Base-by-base conservation (phyloP, 2,797 vertebrate genomes). In the Chelon labrosus region DNA sequence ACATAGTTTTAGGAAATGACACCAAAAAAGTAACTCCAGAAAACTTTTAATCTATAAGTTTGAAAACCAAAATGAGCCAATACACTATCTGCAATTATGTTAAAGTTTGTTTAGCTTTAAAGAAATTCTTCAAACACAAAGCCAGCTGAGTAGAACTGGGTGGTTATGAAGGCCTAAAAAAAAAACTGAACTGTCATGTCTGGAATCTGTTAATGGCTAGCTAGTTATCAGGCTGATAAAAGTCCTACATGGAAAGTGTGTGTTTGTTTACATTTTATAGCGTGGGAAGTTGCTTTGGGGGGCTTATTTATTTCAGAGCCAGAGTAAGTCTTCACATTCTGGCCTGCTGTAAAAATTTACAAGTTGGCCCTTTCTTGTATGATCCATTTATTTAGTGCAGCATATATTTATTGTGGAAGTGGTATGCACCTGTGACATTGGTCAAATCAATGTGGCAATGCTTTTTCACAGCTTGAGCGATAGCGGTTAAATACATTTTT, bases 1-100 rank as follows among this genome's bases (percentile, higher is more conserved):
- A 72, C 73, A 86, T 58, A 88, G 87, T 90, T 90, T 88, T 22
- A 22, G 22, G 22, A 22, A 22, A 22, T 22, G 22, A 22, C 22
- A 22, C 22, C 22, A 22, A 22, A 22, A 22, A 22, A 22, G 22
- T 22, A 2, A 22, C 22, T 22, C 22, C 22, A 22, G 22, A 22
- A 22, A 22, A 22, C 22, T 22, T 22, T 22, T 22, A 59, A 73
- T 60, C 47, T 49, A 49, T 74, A 78, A 19, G 65, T 74, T 79
- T 57, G 19, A 63, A 73, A 69, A 62, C 73, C 50, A 71, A 76
- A 85, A 79, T 35, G 44, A 62, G 39, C 47, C 14, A 65, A 25
- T 14, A 39, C 14, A 53, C 47, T 60, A 37, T 57, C 51, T 44
- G 37, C 37, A 70, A 67, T 68, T 68, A 71, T 12, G 37, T 51